These are phyloP conservation scores for Marasmarcha lunaedactyla DNA, from an alignment of 2,888 invertebrate species.

Conservation along the genomic window DNA sequence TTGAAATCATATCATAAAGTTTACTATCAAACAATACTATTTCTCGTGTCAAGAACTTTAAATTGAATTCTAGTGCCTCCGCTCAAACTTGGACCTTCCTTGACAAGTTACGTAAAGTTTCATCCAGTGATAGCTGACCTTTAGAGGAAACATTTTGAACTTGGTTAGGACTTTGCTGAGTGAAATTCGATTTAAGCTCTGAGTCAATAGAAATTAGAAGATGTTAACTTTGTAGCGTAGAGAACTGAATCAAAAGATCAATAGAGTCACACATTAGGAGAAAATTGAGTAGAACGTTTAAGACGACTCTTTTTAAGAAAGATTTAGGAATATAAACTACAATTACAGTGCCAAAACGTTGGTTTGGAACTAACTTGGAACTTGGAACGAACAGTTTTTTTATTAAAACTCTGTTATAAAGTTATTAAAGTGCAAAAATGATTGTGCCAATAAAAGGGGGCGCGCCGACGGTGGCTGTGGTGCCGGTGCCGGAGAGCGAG, in stretches of 20 bases:
- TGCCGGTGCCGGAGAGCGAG: conserved; percentile 78
- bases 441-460: conserved; percentile 48
- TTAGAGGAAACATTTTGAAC: not conserved
- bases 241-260: too few species aligned
- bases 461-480: conserved; percentile 71
- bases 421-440: conserved; percentile 23
- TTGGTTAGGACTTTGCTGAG: not conserved
- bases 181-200: too few species aligned
- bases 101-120: not conserved
- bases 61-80: not conserved
- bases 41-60: not conserved
- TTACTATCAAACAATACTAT: not conserved
- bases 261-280: too few species aligned
- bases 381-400: not conserved
- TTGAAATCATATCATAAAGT: not conserved
- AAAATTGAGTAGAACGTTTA: not conserved
- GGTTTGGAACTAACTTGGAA: too few species aligned
- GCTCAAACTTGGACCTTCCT: not conserved
- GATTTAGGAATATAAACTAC: not conserved
- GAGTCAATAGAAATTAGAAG: too few species aligned
- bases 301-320: not conserved
- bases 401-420: not conserved
- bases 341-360: not conserved
- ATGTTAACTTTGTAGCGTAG: too few species aligned
- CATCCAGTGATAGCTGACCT: not conserved